Evolutionary conservation across 2,888 invertebrate species (phyloP).

Genomic region (Neoaliturus tenellus): DNA sequence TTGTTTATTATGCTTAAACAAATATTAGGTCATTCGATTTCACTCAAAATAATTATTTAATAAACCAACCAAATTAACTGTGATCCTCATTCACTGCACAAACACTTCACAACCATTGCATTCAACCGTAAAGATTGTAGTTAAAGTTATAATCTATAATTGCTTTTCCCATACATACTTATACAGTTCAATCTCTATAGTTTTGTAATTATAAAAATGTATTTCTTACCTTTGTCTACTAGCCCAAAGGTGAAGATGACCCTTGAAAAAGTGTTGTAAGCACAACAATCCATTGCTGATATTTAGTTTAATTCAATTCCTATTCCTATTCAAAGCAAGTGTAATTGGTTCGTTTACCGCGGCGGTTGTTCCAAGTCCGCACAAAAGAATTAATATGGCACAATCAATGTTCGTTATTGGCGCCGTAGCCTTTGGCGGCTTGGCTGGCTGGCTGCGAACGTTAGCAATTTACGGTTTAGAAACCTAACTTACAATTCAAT

Average conservation of each 20-base stretch:
- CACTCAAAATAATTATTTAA: no score
- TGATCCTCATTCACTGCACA: no score
- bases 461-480: neutral
- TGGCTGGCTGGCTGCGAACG: neutral
- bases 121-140: no score
- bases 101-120: no score
- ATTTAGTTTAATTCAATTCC: neutral
- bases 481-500: neutral
- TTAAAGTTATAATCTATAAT: no score
- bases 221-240: neutral
- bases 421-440: neutral
- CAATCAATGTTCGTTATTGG: conserved; percentile 27
- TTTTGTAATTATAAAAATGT: neutral
- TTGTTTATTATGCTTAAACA: no score
- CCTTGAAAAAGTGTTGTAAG: neutral
- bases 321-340: neutral
- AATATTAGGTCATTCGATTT: no score
- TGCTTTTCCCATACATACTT: no score
- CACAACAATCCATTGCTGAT: neutral
- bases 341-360: conserved; percentile 27
- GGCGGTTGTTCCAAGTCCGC: conserved; percentile 12
- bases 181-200: no score
- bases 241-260: neutral
- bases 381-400: conserved; percentile 32
- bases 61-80: no score